phyloP scores from a whole-genome alignment of 2,797 vertebrate species.

The Onychomys arenicola region DNA sequence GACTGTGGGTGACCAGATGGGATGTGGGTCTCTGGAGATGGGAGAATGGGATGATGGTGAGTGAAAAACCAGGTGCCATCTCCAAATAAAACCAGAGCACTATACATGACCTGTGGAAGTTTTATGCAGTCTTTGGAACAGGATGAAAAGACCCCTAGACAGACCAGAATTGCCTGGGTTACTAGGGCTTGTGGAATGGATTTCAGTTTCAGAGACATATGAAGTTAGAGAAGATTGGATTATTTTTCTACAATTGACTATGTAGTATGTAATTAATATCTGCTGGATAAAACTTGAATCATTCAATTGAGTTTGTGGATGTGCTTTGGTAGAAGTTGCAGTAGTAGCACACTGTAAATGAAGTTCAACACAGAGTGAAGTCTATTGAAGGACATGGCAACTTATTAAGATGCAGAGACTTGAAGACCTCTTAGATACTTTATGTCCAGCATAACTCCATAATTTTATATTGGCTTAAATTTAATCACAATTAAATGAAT shows the following conservation, averaged over 20 bases:
- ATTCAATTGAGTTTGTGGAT: constrained; percentile 15
- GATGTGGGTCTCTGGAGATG: not conserved
- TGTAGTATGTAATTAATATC: constrained; percentile 34
- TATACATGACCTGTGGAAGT: not conserved
- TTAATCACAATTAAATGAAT: not conserved
- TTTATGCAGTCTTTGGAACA: not conserved
- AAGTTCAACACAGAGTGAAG: not conserved
- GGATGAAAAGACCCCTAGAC: not conserved
- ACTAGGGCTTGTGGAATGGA: not conserved
- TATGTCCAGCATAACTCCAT: not conserved
- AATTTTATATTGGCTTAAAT: constrained; percentile 40
- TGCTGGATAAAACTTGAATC: not conserved
- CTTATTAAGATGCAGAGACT: constrained; percentile 15
- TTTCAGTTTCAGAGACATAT: constrained; percentile 49
- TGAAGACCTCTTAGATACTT: constrained; percentile 29
- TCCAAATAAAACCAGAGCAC: not conserved
- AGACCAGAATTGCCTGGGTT: not conserved
- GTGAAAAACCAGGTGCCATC: not conserved
- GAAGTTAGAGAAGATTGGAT: constrained; percentile 37
- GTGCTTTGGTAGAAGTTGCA: not conserved
- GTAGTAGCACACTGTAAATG: not conserved
- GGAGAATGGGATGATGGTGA: not conserved
- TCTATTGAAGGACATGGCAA: constrained; percentile 23
- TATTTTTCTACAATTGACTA: constrained; percentile 17
- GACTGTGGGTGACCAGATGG: not conserved